Evolutionary conservation across 2,797 vertebrate genomes (phyloP), one percentile per base, ranked within the genome.

Genomic region (Microcaecilia unicolor): DNA sequence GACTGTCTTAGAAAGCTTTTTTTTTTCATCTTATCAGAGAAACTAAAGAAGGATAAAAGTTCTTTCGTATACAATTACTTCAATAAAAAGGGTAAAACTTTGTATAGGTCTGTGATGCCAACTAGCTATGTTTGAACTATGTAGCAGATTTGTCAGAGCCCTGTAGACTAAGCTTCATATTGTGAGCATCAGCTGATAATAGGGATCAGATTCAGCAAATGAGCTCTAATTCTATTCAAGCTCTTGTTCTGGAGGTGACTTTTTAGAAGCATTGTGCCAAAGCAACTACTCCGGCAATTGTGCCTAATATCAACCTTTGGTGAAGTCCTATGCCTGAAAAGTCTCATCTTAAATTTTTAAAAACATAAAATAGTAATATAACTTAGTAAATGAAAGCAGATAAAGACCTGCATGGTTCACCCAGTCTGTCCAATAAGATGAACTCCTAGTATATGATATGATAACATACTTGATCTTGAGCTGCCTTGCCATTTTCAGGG

Each of bases 141-240:
- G 43, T 35, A 3, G 4, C 33, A 19, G 42, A 48, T 43, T 70
- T 53, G 22, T 19, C 23, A 52, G 37, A 54, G 53, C 44, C 44
- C 51, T 34, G 26, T 31, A 54, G 64, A 67, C 58, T 43, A 26
- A 44, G 39, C 15, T 41, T 52, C 40, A 50, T 63, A 53, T 25
- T 49, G 57, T 58, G 36, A 24, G 55, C 58, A 58, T 59, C 46
- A 36, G 44, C 44, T 51, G 4, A 22, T 51, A 55, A 55, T 12
- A 37, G 44, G 58, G 28, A 34, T 28, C 61, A 50, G 36, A 46
- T 55, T 31, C 43, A 41, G 51, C 56, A 75, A 78, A 80, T 61
- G 72, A 81, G 71, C 49, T 45, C 46, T 62, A 70, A 62, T n/a
- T n/a, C n/a, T n/a, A n/a, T 48, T 51, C 58, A 62, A 69, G 45